A percentile compares a stretch with the other conserved stretches of the same genome.
phyloP scores from a whole-genome alignment of 2,797 vertebrate genomes.

The Acropternis orthonyx region DNA sequence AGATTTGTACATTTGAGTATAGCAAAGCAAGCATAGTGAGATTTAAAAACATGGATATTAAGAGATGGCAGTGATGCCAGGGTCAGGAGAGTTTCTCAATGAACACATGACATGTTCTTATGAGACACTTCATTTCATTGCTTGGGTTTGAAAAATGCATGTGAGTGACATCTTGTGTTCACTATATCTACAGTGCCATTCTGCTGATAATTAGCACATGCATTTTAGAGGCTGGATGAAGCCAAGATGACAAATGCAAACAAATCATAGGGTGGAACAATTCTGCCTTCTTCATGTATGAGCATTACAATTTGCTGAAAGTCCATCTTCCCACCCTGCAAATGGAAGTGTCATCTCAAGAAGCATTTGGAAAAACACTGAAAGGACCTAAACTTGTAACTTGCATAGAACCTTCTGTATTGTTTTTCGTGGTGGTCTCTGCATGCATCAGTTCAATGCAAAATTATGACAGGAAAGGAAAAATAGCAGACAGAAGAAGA shows the following conservation, averaged over 20 bases:
- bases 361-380: not conserved
- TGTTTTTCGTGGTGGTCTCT: not conserved
- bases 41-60: not conserved
- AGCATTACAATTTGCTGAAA: not conserved
- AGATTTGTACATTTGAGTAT: not conserved
- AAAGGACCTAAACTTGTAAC: not conserved
- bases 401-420: not conserved
- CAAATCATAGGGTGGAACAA: not conserved
- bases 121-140: not conserved
- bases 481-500: not conserved
- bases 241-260: not conserved
- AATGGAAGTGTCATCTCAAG: not conserved
- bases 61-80: not conserved
- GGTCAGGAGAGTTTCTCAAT: not conserved
- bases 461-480: not conserved
- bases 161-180: conserved; percentile 32
- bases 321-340: not conserved
- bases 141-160: not conserved
- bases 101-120: fast-evolving
- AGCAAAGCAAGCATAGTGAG: not conserved
- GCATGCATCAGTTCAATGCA: not conserved
- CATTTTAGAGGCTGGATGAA: not conserved
- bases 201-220: not conserved
- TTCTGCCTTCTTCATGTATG: not conserved
- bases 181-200: not conserved